These are phyloP conservation scores for Herpetotheres cachinnans DNA, from an alignment of 2,113 vertebrate species.

Conservation along the genomic window DNA sequence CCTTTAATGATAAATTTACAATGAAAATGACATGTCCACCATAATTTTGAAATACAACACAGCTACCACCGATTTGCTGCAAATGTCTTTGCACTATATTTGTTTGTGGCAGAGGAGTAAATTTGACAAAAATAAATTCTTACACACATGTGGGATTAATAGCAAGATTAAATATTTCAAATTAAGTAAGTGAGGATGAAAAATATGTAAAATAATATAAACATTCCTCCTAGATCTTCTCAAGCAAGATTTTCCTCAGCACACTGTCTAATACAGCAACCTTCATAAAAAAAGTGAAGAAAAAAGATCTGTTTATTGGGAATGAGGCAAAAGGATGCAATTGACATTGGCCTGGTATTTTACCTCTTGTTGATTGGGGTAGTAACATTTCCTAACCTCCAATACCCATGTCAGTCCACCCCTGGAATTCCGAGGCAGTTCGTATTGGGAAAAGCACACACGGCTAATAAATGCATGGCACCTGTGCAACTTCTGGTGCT, in stretches of 20 bases:
- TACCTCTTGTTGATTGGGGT: conserved; percentile 33
- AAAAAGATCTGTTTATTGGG: conserved; percentile 54
- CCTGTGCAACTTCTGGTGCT: not conserved
- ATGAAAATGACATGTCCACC: conserved; percentile 45
- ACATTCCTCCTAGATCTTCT: not conserved
- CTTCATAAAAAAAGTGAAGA: not conserved
- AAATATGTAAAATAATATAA: not conserved
- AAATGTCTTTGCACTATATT: conserved; percentile 24
- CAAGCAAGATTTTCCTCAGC: not conserved
- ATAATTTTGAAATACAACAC: conserved; percentile 35
- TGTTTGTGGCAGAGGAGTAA: not conserved
- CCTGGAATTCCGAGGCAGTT: not conserved
- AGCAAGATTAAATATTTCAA: not conserved
- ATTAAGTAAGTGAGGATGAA: not conserved
- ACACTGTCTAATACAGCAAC: not conserved
- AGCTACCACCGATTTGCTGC: not conserved
- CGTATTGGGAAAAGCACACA: not conserved
- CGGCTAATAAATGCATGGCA: not conserved
- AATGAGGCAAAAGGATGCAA: conserved; percentile 58
- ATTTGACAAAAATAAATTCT: conserved; percentile 13
- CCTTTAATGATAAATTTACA: conserved; percentile 65
- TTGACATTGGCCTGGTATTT: conserved; percentile 50
- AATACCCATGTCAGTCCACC: not conserved
- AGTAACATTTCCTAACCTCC: conserved; percentile 22
- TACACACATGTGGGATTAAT: not conserved